phyloP scores from a whole-genome alignment of 2,797 vertebrate genomes.

The Merluccius polli region DNA sequence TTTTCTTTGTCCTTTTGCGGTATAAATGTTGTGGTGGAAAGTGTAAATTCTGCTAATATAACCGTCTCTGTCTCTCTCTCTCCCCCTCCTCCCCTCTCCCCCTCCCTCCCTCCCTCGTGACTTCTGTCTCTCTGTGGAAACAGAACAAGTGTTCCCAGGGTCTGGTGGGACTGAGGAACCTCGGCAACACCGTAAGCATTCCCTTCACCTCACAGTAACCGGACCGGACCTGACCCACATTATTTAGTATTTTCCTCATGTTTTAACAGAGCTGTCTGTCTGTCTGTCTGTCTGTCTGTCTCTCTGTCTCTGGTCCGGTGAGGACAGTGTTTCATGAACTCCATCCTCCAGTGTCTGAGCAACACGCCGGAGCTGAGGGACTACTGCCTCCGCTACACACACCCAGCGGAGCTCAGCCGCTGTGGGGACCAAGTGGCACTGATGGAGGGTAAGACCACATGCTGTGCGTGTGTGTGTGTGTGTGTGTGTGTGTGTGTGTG shows the following conservation, averaged over 20 bases:
- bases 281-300: background rate
- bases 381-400: slow-evolving; percentile 87
- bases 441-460: slow-evolving; percentile 81
- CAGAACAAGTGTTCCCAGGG: slow-evolving; percentile 91
- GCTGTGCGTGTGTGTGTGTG: background rate
- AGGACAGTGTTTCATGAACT: slow-evolving; percentile 98
- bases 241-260: no score
- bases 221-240: no score
- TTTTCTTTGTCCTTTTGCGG: background rate
- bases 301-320: background rate
- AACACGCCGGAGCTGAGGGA: slow-evolving; percentile 92
- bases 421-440: slow-evolving; percentile 78
- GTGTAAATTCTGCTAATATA: background rate
- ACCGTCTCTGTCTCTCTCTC: background rate
- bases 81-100: no score
- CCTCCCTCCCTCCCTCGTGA: no score
- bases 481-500: no score
- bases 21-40: background rate
- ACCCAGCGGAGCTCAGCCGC: slow-evolving; percentile 82
- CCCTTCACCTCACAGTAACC: background rate
- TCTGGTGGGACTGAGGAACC: slow-evolving; percentile 89
- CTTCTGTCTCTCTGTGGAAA: slow-evolving; percentile 22
- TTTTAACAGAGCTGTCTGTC: no score
- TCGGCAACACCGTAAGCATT: slow-evolving; percentile 91
- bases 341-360: slow-evolving; percentile 95